Evolutionary conservation across 2,888 invertebrate genomes (phyloP).

Genomic region (Phytoseiulus persimilis): DNA sequence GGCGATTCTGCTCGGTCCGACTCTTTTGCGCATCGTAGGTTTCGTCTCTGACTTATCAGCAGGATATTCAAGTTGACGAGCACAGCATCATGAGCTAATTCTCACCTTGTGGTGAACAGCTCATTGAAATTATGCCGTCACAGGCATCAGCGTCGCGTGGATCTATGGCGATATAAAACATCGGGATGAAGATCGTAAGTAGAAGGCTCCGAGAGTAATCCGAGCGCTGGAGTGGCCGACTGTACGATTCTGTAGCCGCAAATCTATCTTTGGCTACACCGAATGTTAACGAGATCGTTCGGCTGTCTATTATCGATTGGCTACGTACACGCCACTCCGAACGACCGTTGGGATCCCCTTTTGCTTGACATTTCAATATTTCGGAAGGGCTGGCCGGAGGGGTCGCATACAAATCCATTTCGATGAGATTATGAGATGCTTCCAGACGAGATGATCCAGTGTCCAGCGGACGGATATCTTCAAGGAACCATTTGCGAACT

Average conservation of each 20-base stretch:
- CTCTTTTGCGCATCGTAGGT: too few relatives aligned
- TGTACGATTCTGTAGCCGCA: not conserved
- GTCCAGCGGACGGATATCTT: too few relatives aligned
- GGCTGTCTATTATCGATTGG: not conserved
- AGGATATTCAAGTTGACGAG: too few relatives aligned
- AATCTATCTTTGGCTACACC: not conserved
- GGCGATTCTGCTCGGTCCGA: not conserved
- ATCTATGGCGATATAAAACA: too few relatives aligned
- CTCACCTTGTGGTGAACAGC: too few relatives aligned
- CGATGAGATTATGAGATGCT: not conserved
- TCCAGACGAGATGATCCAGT: not conserved
- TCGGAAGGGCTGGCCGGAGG: not conserved
- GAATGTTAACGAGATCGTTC: not conserved
- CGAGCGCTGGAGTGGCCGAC: not conserved
- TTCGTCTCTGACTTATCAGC: too few relatives aligned
- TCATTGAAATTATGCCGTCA: too few relatives aligned
- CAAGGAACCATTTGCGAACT: too few relatives aligned
- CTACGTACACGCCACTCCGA: not conserved
- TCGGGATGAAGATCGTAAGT: too few relatives aligned
- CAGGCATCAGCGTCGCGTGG: too few relatives aligned
- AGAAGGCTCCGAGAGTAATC: not conserved
- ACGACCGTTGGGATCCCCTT: not conserved
- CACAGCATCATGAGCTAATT: too few relatives aligned
- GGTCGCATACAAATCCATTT: not conserved
- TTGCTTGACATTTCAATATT: too few relatives aligned